Evolutionary conservation across 2,113 vertebrate genomes (phyloP).

Genomic region (Phoenicopterus ruber): DNA sequence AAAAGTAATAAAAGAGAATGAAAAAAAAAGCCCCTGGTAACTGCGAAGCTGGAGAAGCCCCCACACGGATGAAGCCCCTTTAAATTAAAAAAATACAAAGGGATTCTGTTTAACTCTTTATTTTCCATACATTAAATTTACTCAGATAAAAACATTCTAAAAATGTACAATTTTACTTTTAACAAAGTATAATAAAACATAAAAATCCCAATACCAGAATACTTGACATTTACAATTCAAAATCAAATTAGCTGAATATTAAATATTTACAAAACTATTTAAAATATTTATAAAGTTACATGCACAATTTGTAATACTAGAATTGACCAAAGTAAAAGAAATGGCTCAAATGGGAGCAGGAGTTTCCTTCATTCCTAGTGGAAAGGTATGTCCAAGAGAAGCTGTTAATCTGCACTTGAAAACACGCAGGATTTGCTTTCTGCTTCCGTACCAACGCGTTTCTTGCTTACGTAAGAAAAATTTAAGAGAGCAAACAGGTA

Average conservation of each 20-base stretch:
- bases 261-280: constrained; percentile 86
- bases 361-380: constrained; percentile 79
- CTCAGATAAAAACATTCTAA: constrained; percentile 87
- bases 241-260: constrained; percentile 83
- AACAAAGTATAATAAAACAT: constrained; percentile 88
- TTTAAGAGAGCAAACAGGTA: neutral
- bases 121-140: constrained; percentile 87
- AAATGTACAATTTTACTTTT: constrained; percentile 86
- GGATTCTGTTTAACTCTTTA: constrained; percentile 74
- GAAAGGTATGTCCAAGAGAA: constrained; percentile 70
- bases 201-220: constrained; percentile 84
- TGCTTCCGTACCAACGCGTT: constrained; percentile 21
- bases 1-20: neutral
- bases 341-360: constrained; percentile 80
- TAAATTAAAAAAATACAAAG: neutral
- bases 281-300: constrained; percentile 85
- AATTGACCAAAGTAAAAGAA: constrained; percentile 74
- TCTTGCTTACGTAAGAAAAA: neutral
- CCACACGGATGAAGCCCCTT: neutral
- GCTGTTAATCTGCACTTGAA: constrained; percentile 62
- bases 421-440: constrained; percentile 48
- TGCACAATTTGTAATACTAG: constrained; percentile 80
- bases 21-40: neutral
- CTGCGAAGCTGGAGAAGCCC: neutral
- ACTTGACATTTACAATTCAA: constrained; percentile 83